These are phyloP conservation scores for Pipra filicauda DNA, from an alignment of 2,113 vertebrate species.

Conservation along the genomic window DNA sequence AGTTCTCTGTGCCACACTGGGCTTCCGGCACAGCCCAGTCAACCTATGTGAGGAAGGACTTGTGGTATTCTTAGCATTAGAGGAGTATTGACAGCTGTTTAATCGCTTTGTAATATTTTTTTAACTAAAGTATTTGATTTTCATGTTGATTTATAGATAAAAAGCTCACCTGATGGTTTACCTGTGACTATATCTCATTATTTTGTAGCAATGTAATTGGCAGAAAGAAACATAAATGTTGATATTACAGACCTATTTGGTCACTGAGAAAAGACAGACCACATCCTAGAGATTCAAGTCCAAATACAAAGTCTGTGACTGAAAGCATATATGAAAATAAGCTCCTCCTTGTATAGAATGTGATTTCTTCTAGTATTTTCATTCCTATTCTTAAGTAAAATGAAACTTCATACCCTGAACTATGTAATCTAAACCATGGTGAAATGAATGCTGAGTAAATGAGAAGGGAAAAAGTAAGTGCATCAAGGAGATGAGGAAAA, in stretches of 20 bases:
- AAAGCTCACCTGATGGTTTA: neutral
- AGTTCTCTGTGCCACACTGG: neutral
- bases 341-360: accelerated
- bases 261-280: neutral
- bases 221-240: neutral
- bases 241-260: neutral
- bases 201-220: neutral
- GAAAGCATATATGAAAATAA: neutral
- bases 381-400: neutral
- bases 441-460: neutral
- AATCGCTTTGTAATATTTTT: neutral
- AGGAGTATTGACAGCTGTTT: neutral
- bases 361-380: neutral
- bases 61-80: neutral
- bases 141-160: neutral
- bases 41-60: neutral
- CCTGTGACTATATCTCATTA: neutral
- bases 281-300: neutral
- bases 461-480: neutral
- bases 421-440: neutral
- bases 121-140: neutral
- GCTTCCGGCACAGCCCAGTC: neutral
- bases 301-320: neutral
- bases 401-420: neutral
- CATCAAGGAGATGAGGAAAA: neutral